These are phyloP conservation scores for Ormia ochracea DNA, from an alignment of 2,888 invertebrate genomes.

Conservation along the genomic window DNA sequence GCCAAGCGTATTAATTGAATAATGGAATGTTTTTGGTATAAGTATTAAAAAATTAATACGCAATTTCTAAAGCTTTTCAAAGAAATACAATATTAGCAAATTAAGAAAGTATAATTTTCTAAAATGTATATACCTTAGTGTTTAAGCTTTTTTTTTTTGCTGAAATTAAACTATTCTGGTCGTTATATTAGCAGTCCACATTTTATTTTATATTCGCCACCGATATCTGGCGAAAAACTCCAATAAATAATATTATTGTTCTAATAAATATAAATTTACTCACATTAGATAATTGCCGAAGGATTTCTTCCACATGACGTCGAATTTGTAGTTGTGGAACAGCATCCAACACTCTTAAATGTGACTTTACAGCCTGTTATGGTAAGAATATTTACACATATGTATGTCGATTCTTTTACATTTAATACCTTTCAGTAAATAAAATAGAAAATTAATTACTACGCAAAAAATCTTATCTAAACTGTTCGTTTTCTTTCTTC, in stretches of 20 bases:
- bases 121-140: too few species aligned
- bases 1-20: too few species aligned
- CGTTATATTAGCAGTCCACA: too few species aligned
- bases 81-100: too few species aligned
- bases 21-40: too few species aligned
- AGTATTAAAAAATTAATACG: too few species aligned
- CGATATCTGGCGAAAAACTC: not conserved
- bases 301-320: conserved; percentile 89
- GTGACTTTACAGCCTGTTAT: conserved; percentile 86
- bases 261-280: not conserved
- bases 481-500: conserved; percentile 19
- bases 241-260: not conserved
- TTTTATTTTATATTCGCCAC: too few species aligned
- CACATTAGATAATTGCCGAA: conserved; percentile 86
- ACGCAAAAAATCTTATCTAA: conserved; percentile 13
- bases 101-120: too few species aligned
- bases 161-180: too few species aligned
- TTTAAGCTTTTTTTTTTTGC: too few species aligned
- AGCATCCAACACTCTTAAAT: conserved; percentile 89
- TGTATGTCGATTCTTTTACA: not conserved
- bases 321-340: conserved; percentile 90
- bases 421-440: not conserved
- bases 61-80: too few species aligned
- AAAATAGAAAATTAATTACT: not conserved
- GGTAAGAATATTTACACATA: conserved; percentile 78